A percentile compares a stretch with the other conserved stretches of the same genome.
Evolutionary conservation across 2,888 invertebrate species (phyloP).

Genomic region (Andrena hattorfiana): DNA sequence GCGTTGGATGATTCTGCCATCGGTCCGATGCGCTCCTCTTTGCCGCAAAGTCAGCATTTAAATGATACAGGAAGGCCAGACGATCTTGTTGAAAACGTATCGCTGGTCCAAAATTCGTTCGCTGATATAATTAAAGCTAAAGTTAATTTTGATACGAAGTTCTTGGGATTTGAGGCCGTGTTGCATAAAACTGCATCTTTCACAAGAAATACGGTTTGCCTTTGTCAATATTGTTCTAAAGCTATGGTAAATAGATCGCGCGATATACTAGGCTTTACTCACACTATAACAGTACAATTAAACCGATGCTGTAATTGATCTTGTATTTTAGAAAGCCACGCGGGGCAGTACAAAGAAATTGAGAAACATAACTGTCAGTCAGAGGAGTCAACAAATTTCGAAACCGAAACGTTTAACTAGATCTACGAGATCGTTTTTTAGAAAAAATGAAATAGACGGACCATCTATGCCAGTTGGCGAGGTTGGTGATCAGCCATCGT

Average conservation of each 20-base stretch:
- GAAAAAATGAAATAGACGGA: conserved; percentile 12
- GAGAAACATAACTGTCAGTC: conserved; percentile 11
- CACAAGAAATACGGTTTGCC: conserved; percentile 56
- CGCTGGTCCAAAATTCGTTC: conserved; percentile 60
- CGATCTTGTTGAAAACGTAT: conserved; percentile 35
- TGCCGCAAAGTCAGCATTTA: not conserved
- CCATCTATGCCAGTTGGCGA: conserved; percentile 14
- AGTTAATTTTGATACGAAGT: conserved; percentile 79
- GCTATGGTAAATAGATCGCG: conserved; percentile 37
- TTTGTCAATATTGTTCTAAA: conserved; percentile 76
- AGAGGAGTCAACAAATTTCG: conserved; percentile 26
- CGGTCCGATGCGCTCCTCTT: conserved; percentile 8
- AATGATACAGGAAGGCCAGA: not conserved
- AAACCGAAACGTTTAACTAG: conserved; percentile 47
- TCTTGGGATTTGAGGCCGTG: conserved; percentile 76
- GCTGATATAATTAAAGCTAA: conserved; percentile 78
- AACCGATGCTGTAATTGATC: not conserved
- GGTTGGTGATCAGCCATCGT: conserved; percentile 30
- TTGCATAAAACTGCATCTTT: conserved; percentile 61
- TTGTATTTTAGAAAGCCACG: conserved; percentile 19
- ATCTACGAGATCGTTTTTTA: conserved; percentile 39
- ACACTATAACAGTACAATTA: not conserved
- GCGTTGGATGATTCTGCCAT: not conserved
- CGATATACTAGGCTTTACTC: not conserved
- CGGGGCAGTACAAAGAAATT: conserved; percentile 23